Base-by-base conservation (phyloP, 2,113 vertebrate genomes). In the Catagonus wagneri region DNA sequence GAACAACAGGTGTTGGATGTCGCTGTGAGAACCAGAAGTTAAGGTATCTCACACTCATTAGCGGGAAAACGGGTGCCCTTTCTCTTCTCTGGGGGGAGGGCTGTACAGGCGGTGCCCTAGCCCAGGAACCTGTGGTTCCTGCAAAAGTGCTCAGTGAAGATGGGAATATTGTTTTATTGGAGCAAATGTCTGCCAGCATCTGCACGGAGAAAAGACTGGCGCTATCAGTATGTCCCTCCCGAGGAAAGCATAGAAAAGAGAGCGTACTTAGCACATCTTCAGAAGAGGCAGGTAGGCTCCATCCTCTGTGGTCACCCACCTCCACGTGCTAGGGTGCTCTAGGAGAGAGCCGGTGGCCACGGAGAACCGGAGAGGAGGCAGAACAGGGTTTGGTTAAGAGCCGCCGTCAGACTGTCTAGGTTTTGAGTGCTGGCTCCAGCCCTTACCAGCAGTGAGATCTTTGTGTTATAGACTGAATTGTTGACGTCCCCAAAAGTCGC, bases 51-150 rank as follows among this genome's bases (percentile, higher is more conserved):
- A 3, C 6, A 4, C 52, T 61, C 27, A 16, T 39, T 54, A n/a
- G 69, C 25, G 11, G 3, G 27, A n/a, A 75, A 50, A 61, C 71
- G 50, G 11, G 39, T 0, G 32, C 9, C 52, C n/a, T 69, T 17
- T 63, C 50, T 36, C 54, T 36, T 34, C 66, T 87, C 44, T 12
- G 14, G 32, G 1, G 65, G 34, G 12, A 65, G 15, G 44, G 27
- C 34, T 44, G 17, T 13, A 6, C 1, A 16, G 0, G 63, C 6
- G 0, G 29, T 2, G 22, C 34, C 2, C 66, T 1, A 3, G 23
- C 32, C 3, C 15, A 22, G 60, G 61, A 39, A 36, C 34, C 8
- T 6, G 7, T 25, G 58, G 56, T 23, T 80, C 75, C 75, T 56
- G 84, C 78, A 63, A 6, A 54, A 75, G 52, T 27, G n/a, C 20